phyloP scores from a whole-genome alignment of 2,797 vertebrate genomes.

The Syngnathus rostellatus region DNA sequence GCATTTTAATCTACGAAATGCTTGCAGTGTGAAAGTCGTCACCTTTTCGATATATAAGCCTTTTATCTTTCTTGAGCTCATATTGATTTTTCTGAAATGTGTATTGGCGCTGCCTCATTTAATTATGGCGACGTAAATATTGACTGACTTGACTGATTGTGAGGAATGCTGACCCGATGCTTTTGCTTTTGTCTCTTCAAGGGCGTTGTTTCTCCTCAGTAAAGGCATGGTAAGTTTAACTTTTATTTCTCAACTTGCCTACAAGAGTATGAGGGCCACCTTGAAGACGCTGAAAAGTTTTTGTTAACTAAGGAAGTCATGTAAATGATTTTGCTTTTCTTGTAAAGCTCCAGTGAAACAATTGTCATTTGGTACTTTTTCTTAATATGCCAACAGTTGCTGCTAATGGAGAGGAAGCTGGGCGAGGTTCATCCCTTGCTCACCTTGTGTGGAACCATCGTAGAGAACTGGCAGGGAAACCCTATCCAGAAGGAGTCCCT shows the following conservation, averaged over 20 bases:
- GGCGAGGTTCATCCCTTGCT: slow-evolving; percentile 95
- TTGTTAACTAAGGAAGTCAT: too few relatives aligned
- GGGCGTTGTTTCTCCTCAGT: slow-evolving; percentile 89
- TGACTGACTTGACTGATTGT: background rate
- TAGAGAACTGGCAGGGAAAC: slow-evolving; percentile 98
- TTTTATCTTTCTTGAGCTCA: background rate
- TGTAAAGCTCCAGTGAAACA: too few relatives aligned
- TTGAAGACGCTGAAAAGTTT: background rate
- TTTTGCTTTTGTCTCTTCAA: slow-evolving; percentile 42
- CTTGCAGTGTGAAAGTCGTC: background rate
- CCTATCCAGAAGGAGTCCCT: slow-evolving; percentile 98
- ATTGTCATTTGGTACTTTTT: background rate
- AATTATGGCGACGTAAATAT: background rate
- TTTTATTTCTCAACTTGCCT: background rate
- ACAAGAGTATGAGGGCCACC: background rate
- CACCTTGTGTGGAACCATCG: slow-evolving; percentile 92
- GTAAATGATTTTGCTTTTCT: too few relatives aligned
- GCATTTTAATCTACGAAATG: background rate
- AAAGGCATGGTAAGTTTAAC: slow-evolving; percentile 88
- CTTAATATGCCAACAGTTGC: slow-evolving; percentile 61
- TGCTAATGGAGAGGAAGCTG: slow-evolving; percentile 92
- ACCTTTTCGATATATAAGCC: background rate
- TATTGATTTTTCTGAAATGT: slow-evolving; percentile 1
- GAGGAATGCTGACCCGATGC: slow-evolving; percentile 10
- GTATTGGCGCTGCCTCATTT: background rate